phyloP scores from a whole-genome alignment of 1,140 invertebrate genomes.

The Agrypnia vestita region DNA sequence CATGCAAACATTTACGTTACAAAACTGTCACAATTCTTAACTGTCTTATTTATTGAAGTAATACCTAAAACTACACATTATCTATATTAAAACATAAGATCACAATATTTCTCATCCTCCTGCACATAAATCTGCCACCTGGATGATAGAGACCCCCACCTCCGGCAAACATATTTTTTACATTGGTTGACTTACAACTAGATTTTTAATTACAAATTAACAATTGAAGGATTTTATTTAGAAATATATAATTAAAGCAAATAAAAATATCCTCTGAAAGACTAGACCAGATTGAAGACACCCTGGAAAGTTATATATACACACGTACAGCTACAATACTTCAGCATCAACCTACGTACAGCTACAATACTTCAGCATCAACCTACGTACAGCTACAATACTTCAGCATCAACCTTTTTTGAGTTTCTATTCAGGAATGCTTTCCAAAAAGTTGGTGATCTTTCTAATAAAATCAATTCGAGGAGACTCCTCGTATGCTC shows the following conservation, averaged over 20 bases:
- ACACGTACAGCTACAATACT: too few species aligned
- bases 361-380: too few species aligned
- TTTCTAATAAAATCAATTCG: slow-evolving; percentile 61
- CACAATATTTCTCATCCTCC: too few species aligned
- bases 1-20: too few species aligned
- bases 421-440: not conserved
- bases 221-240: not conserved
- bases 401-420: not conserved
- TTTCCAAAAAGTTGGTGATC: slow-evolving; percentile 62
- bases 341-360: too few species aligned
- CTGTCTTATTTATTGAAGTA: too few species aligned
- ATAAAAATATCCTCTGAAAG: not conserved
- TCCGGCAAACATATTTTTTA: not conserved
- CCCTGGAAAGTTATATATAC: not conserved
- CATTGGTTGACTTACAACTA: not conserved
- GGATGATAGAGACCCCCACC: too few species aligned
- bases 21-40: too few species aligned
- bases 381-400: not conserved
- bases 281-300: slow-evolving; percentile 7
- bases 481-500: slow-evolving; percentile 26
- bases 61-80: too few species aligned
- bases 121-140: too few species aligned
- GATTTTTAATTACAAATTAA: not conserved
- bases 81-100: too few species aligned
- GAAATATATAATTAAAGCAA: not conserved